These are phyloP conservation scores for Alentia gelatinosa DNA, from an alignment of 2,888 invertebrate species.

Conservation along the genomic window DNA sequence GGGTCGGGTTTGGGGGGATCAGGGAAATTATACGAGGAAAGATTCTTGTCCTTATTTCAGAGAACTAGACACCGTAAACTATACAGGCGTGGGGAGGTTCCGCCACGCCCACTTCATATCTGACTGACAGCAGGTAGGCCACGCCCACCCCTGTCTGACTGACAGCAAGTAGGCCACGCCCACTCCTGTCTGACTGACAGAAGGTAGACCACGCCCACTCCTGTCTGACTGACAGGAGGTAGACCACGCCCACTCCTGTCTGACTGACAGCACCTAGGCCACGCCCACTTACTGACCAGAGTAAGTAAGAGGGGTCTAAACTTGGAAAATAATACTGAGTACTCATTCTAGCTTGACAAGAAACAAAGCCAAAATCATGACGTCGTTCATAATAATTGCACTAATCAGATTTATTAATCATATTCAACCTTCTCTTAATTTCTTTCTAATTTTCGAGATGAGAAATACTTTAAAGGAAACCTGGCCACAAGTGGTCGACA, in stretches of 20 bases:
- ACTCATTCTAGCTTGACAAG: constrained; percentile 23
- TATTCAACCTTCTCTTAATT: constrained; percentile 7
- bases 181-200: not conserved
- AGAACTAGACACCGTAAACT: not conserved
- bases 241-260: not conserved
- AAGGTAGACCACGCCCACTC: not conserved
- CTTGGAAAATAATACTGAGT: constrained; percentile 39
- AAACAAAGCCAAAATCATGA: constrained; percentile 36
- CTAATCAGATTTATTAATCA: not conserved
- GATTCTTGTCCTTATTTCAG: not conserved
- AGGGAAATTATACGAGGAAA: not conserved
- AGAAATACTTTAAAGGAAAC: constrained; percentile 11
- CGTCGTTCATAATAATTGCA: not conserved
- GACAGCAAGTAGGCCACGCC: too few relatives aligned
- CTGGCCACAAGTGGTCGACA: not conserved
- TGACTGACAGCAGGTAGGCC: too few relatives aligned
- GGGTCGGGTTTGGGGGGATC: not conserved
- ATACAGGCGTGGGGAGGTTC: not conserved
- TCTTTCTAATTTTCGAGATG: not conserved
- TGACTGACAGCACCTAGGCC: not conserved
- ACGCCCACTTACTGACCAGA: not conserved
- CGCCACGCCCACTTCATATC: too few relatives aligned
- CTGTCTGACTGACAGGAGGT: not conserved
- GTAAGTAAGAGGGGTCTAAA: not conserved
- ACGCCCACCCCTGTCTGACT: too few relatives aligned